Conservation (phyloP, 2,888 invertebrate species). For the Notodonta dromedarius region DNA sequence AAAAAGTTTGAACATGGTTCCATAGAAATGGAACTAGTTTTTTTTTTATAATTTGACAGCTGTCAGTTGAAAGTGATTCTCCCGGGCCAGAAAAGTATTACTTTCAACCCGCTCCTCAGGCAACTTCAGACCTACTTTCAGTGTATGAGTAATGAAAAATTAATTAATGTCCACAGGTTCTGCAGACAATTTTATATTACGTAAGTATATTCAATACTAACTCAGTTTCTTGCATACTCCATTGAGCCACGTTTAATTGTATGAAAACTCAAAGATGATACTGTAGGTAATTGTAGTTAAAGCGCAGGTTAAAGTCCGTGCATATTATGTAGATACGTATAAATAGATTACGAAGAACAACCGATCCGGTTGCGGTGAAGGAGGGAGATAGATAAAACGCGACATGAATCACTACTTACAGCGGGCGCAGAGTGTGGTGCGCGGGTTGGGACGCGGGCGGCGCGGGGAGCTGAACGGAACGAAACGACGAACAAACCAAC, state of each 20-base stretch:
- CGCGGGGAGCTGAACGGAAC: conserved; percentile 64
- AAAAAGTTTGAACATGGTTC: too few relatives aligned
- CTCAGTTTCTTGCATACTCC: not conserved
- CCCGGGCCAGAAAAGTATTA: too few relatives aligned
- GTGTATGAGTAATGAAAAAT: too few relatives aligned
- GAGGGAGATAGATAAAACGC: conserved; percentile 84
- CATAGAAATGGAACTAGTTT: too few relatives aligned
- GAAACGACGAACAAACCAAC: conserved; percentile 74
- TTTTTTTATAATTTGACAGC: too few relatives aligned
- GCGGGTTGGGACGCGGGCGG: conserved; percentile 57
- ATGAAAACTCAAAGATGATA: conserved; percentile 28
- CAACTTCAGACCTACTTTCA: too few relatives aligned
- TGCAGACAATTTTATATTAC: too few relatives aligned
- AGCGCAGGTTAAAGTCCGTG: conserved; percentile 72
- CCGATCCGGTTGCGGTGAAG: conserved; percentile 83
- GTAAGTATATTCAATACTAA: not conserved
- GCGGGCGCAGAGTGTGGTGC: conserved; percentile 70
- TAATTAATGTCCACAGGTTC: too few relatives aligned
- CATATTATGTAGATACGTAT: conserved; percentile 75
- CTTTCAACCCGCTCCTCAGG: too few relatives aligned
- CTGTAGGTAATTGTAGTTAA: conserved; percentile 52
- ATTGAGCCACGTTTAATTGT: not conserved
- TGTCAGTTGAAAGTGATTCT: too few relatives aligned
- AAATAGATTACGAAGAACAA: conserved; percentile 83
- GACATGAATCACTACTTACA: conserved; percentile 83